These are phyloP conservation scores for Gortyna flavago DNA, from an alignment of 2,888 invertebrate species.

Conservation along the genomic window DNA sequence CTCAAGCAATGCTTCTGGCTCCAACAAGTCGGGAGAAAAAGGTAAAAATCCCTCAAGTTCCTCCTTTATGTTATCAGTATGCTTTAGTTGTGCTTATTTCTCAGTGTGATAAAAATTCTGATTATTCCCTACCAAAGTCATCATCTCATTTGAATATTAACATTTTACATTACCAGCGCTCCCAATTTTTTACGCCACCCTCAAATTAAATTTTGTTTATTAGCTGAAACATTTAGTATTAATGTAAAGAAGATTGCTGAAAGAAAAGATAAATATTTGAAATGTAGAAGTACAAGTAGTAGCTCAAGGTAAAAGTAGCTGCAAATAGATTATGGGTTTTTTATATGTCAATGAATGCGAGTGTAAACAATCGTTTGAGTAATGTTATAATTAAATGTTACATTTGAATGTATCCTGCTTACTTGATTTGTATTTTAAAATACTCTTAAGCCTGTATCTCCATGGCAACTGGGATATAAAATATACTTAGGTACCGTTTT, in stretches of 20 bases:
- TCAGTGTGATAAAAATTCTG: conserved; percentile 9
- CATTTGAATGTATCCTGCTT: not conserved
- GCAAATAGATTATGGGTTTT: conserved; percentile 42
- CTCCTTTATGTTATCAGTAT: conserved; percentile 12
- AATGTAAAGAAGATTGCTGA: conserved; percentile 3
- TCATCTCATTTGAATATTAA: conserved; percentile 2
- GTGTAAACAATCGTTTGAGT: conserved; percentile 10
- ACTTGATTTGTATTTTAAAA: not conserved
- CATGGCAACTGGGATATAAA: not conserved
- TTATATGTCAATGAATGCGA: too few relatives aligned
- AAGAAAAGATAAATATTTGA: conserved; percentile 1
- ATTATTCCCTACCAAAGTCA: not conserved
- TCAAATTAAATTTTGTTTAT: conserved; percentile 13
- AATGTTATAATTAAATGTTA: not conserved
- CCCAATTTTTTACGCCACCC: conserved; percentile 31
- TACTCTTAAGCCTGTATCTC: not conserved
- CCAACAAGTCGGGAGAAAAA: conserved; percentile 86
- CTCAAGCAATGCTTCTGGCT: conserved; percentile 88
- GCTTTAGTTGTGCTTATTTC: conserved; percentile 1
- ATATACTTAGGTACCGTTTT: not conserved
- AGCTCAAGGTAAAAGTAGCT: conserved; percentile 34
- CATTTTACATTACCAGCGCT: too few relatives aligned
- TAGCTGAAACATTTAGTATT: not conserved
- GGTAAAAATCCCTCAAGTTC: conserved; percentile 72
- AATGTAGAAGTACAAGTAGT: conserved; percentile 29